Conservation (phyloP, 2,888 invertebrate genomes). For the Nemotelus pantherinus region DNA sequence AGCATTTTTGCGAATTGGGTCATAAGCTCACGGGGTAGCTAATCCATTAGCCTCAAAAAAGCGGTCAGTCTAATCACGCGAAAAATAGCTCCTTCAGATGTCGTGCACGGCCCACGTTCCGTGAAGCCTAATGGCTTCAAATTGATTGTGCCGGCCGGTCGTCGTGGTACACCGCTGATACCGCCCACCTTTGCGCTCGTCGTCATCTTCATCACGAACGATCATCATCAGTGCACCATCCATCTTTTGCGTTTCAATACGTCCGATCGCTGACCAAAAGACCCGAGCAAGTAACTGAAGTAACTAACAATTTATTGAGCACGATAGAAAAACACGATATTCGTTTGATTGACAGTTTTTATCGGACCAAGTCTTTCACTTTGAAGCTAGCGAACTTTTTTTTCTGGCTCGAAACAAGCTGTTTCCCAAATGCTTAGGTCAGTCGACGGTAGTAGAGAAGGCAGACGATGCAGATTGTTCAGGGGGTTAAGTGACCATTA, state of each 20-base stretch:
- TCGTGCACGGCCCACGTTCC: not conserved
- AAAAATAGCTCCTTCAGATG: not conserved
- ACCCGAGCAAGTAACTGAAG: slow-evolving; percentile 5
- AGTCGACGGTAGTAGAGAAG: not conserved
- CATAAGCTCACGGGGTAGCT: slow-evolving; percentile 23
- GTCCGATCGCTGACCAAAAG: slow-evolving; percentile 11
- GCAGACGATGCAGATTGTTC: not conserved
- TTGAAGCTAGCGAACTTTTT: slow-evolving; percentile 21
- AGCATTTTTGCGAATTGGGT: slow-evolving; percentile 40
- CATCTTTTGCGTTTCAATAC: slow-evolving; percentile 10
- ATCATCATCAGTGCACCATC: not conserved
- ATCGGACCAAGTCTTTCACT: slow-evolving; percentile 35
- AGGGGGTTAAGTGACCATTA: slow-evolving; percentile 35
- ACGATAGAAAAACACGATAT: slow-evolving; percentile 5
- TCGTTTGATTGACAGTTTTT: slow-evolving; percentile 42
- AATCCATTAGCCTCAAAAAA: slow-evolving; percentile 25
- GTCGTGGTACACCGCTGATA: not conserved
- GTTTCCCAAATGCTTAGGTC: not conserved
- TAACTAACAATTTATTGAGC: slow-evolving; percentile 37
- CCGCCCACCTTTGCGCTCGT: slow-evolving; percentile 30
- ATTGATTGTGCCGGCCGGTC: slow-evolving; percentile 17
- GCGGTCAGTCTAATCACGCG: slow-evolving; percentile 4
- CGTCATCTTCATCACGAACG: not conserved
- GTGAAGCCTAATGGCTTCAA: slow-evolving; percentile 13
- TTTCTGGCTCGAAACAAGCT: not conserved